Conservation (phyloP, 2,113 vertebrate species). For the Psilopsiagon aymara region DNA sequence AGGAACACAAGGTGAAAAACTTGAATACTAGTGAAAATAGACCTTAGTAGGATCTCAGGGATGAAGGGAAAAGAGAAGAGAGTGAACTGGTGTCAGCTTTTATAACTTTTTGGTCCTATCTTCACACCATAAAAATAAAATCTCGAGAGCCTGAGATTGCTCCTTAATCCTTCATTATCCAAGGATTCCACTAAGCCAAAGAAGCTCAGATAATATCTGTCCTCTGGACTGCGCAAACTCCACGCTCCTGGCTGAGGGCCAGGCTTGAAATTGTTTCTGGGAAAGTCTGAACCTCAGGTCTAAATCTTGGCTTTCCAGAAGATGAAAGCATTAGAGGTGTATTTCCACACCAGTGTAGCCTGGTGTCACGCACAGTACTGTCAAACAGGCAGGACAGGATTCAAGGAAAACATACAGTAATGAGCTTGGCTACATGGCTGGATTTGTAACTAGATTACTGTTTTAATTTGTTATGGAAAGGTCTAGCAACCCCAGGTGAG, state of each 20-base stretch:
- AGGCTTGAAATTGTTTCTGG: not conserved
- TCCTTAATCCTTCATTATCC: not conserved
- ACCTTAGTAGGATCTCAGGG: not conserved
- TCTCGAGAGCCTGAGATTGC: not conserved
- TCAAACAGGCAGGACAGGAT: not conserved
- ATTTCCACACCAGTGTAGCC: not conserved
- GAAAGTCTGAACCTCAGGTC: not conserved
- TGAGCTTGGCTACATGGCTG: not conserved
- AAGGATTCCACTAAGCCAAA: not conserved
- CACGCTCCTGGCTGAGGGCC: not conserved
- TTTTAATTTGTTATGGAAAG: not conserved
- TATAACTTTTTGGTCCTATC: not conserved
- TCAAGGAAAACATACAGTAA: rapidly evolving
- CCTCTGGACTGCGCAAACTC: not conserved
- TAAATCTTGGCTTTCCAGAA: not conserved
- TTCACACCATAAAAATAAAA: not conserved
- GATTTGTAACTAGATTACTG: not conserved
- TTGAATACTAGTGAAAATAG: not conserved
- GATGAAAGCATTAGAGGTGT: not conserved
- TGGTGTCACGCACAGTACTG: not conserved
- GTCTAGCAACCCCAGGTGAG: not conserved
- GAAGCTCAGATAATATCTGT: not conserved
- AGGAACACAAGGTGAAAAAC: not conserved
- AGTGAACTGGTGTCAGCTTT: not conserved
- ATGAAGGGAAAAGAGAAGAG: not conserved